These are phyloP conservation scores for Scaptomyza cyrtandrae DNA, from an alignment of 2,888 invertebrate genomes.

Conservation along the genomic window DNA sequence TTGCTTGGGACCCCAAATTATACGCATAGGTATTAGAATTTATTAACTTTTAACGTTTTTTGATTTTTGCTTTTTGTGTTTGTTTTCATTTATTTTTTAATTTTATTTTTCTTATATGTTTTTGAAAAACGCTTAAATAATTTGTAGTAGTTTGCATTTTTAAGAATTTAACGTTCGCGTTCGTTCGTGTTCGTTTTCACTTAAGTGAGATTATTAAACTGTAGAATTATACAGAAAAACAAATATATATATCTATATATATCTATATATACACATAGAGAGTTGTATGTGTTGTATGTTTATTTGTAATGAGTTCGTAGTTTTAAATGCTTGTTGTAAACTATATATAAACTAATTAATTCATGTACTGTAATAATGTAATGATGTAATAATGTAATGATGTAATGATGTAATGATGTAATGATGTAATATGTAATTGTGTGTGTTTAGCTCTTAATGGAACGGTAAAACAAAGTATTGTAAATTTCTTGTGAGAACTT, in stretches of 20 bases:
- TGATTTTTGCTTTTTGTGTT: conserved; percentile 25
- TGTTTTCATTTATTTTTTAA: conserved; percentile 39
- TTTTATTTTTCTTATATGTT: conserved; percentile 44
- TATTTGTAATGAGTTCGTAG: conserved; percentile 28
- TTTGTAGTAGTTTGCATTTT: conserved; percentile 51
- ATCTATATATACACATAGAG: conserved; percentile 5
- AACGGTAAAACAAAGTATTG: conserved; percentile 71
- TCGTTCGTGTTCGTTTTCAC: conserved; percentile 45
- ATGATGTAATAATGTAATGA: no score
- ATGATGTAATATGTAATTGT: conserved; percentile 42
- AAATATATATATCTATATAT: neutral
- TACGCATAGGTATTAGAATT: conserved; percentile 53
- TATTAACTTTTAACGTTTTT: conserved; percentile 32
- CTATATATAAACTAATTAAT: conserved; percentile 36
- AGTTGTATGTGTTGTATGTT: conserved; percentile 12
- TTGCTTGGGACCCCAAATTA: conserved; percentile 25
- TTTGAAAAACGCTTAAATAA: conserved; percentile 60
- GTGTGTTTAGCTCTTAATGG: conserved; percentile 47
- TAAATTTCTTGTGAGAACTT: conserved; percentile 78
- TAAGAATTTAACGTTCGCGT: conserved; percentile 38
- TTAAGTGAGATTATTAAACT: conserved; percentile 77
- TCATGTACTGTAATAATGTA: conserved; percentile 44
- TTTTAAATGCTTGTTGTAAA: conserved; percentile 59
- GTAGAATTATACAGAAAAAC: conserved; percentile 11
- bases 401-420: no score